These are phyloP conservation scores for Habrosyne pyritoides DNA, from an alignment of 2,888 invertebrate genomes.

Conservation along the genomic window DNA sequence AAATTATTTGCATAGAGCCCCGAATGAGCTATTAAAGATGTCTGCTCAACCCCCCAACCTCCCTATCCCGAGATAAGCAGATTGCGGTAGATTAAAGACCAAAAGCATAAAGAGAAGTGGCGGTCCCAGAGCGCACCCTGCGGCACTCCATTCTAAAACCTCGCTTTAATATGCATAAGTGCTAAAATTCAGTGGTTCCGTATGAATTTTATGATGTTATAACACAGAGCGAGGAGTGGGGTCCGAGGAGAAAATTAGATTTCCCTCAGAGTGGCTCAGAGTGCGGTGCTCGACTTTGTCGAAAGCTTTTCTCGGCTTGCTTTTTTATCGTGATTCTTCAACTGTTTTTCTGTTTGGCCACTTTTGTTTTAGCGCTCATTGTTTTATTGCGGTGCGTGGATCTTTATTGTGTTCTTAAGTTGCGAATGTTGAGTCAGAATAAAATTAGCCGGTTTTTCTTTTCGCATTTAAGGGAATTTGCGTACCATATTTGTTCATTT, in stretches of 20 bases:
- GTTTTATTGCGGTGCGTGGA: constrained; percentile 65
- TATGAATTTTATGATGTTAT: constrained; percentile 73
- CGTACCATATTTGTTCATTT: constrained; percentile 31
- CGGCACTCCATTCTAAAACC: constrained; percentile 64
- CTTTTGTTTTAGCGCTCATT: constrained; percentile 68
- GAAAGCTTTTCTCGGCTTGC: constrained; percentile 69
- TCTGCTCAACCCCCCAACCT: constrained; percentile 65
- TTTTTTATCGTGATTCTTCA: constrained; percentile 68
- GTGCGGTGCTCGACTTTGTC: constrained; percentile 73
- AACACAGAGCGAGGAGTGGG: constrained; percentile 55
- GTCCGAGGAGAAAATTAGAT: constrained; percentile 81
- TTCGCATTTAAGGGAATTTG: constrained; percentile 34
- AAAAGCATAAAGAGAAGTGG: constrained; percentile 72
- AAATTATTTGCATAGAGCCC: constrained; percentile 83
- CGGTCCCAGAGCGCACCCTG: constrained; percentile 52
- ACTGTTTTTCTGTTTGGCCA: constrained; percentile 71
- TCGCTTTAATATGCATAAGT: constrained; percentile 68
- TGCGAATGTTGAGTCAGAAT: constrained; percentile 45
- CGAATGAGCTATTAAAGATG: constrained; percentile 84
- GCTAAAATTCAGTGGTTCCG: constrained; percentile 63
- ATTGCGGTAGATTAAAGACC: constrained; percentile 84
- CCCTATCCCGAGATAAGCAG: constrained; percentile 72
- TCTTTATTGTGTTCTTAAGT: constrained; percentile 56
- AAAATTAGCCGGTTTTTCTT: constrained; percentile 39
- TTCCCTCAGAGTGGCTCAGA: constrained; percentile 70